These are phyloP conservation scores for Gorsachius goisagi DNA, from an alignment of 2,113 vertebrate genomes.

Conservation along the genomic window DNA sequence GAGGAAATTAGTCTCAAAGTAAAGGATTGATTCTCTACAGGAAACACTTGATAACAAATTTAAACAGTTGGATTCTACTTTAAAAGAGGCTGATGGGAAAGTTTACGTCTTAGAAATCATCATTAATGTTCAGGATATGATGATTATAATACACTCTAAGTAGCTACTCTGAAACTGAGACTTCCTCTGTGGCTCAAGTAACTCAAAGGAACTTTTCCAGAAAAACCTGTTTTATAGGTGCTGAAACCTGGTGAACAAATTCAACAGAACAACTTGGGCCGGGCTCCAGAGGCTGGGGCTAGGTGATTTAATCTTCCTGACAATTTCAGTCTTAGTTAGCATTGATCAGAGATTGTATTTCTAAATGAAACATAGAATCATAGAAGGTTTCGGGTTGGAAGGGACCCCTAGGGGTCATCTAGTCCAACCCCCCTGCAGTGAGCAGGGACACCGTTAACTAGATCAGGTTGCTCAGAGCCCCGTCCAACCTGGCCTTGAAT, in stretches of 20 bases:
- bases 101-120: slow-evolving; percentile 18
- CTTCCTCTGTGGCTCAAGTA: not conserved
- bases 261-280: not conserved
- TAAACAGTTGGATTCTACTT: slow-evolving; percentile 6
- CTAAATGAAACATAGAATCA: not conserved
- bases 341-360: not conserved
- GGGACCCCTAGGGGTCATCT: too few species aligned
- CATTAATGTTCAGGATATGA: not conserved
- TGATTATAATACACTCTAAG: not conserved
- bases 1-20: slow-evolving; percentile 15
- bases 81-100: not conserved
- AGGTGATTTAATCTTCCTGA: not conserved
- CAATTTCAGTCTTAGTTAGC: not conserved
- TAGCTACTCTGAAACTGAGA: not conserved
- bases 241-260: not conserved
- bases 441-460: too few species aligned
- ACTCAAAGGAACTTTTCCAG: not conserved
- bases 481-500: too few species aligned
- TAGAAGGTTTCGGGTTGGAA: too few species aligned
- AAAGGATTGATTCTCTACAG: slow-evolving; percentile 9
- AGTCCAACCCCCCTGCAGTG: too few species aligned
- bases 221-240: not conserved
- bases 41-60: slow-evolving; percentile 31
- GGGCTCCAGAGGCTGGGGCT: not conserved
- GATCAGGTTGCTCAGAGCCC: too few species aligned